These are phyloP conservation scores for Troides oblongomaculatus DNA, from an alignment of 2,888 invertebrate genomes.

Conservation along the genomic window DNA sequence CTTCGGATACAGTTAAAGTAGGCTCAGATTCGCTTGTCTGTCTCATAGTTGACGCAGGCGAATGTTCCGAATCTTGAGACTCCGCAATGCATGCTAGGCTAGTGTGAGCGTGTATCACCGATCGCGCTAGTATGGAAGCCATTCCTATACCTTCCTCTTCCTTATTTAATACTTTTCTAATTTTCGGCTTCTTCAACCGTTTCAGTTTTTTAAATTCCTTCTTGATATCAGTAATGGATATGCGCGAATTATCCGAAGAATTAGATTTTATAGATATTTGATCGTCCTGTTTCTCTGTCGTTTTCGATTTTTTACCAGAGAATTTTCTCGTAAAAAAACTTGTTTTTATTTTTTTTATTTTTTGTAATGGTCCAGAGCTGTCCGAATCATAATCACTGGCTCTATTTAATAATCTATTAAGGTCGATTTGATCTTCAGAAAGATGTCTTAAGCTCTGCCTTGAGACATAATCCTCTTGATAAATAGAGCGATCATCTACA, in stretches of 20 bases:
- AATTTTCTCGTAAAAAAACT: constrained; percentile 82
- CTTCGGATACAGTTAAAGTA: constrained; percentile 51
- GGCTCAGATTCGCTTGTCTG: constrained; percentile 71
- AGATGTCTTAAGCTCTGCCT: constrained; percentile 63
- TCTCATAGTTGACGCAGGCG: constrained; percentile 62
- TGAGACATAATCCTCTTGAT: constrained; percentile 62
- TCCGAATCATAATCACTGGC: constrained; percentile 69
- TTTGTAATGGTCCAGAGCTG: constrained; percentile 70
- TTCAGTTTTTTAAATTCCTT: constrained; percentile 68
- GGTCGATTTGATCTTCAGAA: constrained; percentile 67
- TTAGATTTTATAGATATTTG: constrained; percentile 75
- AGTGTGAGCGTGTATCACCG: constrained; percentile 81
- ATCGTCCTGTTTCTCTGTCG: constrained; percentile 76
- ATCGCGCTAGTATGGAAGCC: constrained; percentile 83
- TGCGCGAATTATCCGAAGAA: constrained; percentile 71
- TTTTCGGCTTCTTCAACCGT: constrained; percentile 65
- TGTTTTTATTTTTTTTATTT: constrained; percentile 82
- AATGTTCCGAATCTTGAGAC: constrained; percentile 72
- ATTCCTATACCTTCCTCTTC: constrained; percentile 80
- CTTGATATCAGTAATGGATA: constrained; percentile 65
- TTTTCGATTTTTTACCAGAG: constrained; percentile 78
- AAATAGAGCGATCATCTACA: constrained; percentile 59
- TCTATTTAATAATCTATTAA: constrained; percentile 75
- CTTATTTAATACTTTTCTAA: constrained; percentile 57
- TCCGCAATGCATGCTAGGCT: constrained; percentile 81